Base-by-base conservation (phyloP, 1,140 invertebrate genomes). In the Cydia fagiglandana region DNA sequence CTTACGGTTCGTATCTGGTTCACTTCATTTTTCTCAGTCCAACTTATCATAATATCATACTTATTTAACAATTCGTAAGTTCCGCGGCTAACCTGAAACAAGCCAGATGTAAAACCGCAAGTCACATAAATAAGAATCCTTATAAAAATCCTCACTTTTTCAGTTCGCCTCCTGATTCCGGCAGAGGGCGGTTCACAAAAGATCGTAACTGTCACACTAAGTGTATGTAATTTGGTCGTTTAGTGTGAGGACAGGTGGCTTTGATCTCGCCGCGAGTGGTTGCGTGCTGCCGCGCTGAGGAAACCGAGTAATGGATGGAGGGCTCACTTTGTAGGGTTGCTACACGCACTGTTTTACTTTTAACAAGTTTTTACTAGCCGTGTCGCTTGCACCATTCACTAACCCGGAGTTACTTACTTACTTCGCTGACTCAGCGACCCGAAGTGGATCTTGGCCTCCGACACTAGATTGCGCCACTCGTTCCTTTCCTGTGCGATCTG, bases 281-380 rank as follows among this genome's bases (percentile, higher is more conserved):
- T 77, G 83, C 79, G 75, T 77, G 76, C 80, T 75, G 78, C 86
- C 75, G 80, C 82, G 83, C 83, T 86, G 84, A 86, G 86, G 88
- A 90, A 90, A 88, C 88, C 87, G 86, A 86, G 86, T 89, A 90
- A 90, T 90, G 87, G 88, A 90, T 89, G 83, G 83, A 76, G 80
- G 81, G 76, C 77, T 9, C 28, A 2, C 10, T 34, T 2, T 28
- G 9, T 73, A 88, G 86, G 88, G 88, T 45, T 88, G 81, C 47
- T 50, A 15, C 45, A 2, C 38, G 38, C 38, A 41, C 15, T 50
- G 9, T 50, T 30, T 30, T 30, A 30, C 30, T 4, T 50, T 50
- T 13, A 13, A 50, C 1, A 50, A 15, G 47, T 50, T 50, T 50
- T 50, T 15, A 50, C 12, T 47, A 47, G 10, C 10, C 45, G 45